Evolutionary conservation across 2,888 invertebrate species (phyloP).

Genomic region (Branchipolynoe longqiensis): DNA sequence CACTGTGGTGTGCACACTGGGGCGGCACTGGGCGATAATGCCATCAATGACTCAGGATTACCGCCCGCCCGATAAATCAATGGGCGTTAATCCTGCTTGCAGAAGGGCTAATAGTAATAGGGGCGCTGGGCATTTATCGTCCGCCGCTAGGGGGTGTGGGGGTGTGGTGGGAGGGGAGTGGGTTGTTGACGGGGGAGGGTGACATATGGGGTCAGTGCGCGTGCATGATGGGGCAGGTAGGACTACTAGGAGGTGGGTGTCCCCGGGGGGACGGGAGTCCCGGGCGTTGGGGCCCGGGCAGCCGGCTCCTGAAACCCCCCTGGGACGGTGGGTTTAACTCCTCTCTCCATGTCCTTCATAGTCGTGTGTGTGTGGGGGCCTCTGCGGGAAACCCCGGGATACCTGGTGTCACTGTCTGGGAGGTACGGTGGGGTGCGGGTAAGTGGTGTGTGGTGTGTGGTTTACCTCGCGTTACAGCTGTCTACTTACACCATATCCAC

Average conservation of each 20-base stretch:
- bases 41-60: conserved; percentile 9
- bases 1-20: conserved; percentile 13
- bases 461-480: no score
- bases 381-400: no score
- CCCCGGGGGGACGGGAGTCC: background rate
- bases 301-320: no score
- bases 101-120: background rate
- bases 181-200: background rate
- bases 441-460: no score
- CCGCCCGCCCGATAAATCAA: background rate
- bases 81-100: background rate
- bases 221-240: no score
- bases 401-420: no score
- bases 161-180: background rate
- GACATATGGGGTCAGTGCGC: background rate
- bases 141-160: background rate
- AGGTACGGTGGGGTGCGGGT: no score
- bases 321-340: no score
- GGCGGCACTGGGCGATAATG: background rate
- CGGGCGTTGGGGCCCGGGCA: background rate
- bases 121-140: background rate
- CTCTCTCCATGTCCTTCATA: no score
- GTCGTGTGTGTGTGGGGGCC: no score
- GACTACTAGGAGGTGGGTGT: background rate
- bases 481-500: no score